Base-by-base conservation (phyloP, 2,797 vertebrate genomes). In the Spea hammondii region DNA sequence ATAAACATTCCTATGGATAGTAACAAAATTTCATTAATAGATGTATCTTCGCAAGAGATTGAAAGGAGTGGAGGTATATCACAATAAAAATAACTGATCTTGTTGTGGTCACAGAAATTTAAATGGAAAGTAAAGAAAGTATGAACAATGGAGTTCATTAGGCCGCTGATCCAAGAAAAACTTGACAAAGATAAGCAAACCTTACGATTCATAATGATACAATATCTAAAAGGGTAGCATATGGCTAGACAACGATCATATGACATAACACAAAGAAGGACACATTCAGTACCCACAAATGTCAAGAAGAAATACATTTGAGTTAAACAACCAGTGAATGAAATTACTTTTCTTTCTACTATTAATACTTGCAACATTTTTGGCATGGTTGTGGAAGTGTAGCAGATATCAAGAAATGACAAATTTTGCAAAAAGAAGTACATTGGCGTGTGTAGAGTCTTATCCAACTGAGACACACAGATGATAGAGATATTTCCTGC, bases 221-320 rank as follows among this genome's bases (percentile, higher is more conserved):
- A 48, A 13, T 87, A 87, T 17, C 17, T 55, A 7, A 88, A 77
- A 8, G 85, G 87, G 7, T 62, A 68, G 59, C 87, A 88, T 66
- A 86, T 86, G 51, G 86, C 87, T 10, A 83, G 48, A 17, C 85
- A 86, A 4, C 75, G 74, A 12, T 88, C 86, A 67, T 85, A 85
- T 14, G 85, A 85, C 87, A 87, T 87, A 4, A 81, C 5, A 4
- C 78, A 82, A 54, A 87, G 46, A 49, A 88, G 82, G 14, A 86
- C 46, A 65, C 85, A 78, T 71, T 87, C 86, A 0, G 83, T 85
- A 10, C 87, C 84, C 6, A 85, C 86, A 72, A 87, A 76, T 13
- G 86, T 85, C 60, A 87, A 83, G 66, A 88, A 87, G 45, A 88
- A 87, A 32, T 87, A 76, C 1, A 88, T 72, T 59, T 88, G 87